phyloP scores from a whole-genome alignment of 1,140 invertebrate genomes.

The Zaprionus lachaisei region DNA sequence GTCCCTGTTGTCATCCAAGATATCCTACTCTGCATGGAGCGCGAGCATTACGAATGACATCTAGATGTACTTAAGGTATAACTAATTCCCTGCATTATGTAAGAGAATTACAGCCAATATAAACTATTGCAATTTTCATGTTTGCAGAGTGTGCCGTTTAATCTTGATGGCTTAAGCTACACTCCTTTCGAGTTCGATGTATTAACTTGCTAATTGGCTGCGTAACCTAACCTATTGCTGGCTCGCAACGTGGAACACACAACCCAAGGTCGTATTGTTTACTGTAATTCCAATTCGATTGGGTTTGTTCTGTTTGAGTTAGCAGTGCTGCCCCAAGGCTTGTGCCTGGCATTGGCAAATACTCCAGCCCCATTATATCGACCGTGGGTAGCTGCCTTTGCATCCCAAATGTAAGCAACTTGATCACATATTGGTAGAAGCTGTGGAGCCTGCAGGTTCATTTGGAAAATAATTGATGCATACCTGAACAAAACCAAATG shows the following conservation, averaged over 20 bases:
- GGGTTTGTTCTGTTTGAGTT: neutral
- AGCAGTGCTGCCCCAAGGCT: neutral
- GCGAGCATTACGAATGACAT: neutral
- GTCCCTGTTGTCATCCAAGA: conserved; percentile 53
- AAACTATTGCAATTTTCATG: neutral
- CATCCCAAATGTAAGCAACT: neutral
- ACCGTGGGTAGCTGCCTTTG: too few species aligned
- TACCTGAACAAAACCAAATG: too few species aligned
- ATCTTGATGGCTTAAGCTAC: neutral
- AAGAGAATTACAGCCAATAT: too few species aligned
- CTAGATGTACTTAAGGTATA: too few species aligned
- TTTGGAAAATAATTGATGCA: neutral
- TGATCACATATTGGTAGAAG: too few species aligned
- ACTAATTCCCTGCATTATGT: too few species aligned
- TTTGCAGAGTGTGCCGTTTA: neutral
- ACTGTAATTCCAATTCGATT: neutral
- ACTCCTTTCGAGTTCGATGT: neutral
- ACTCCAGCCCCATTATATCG: neutral
- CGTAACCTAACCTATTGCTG: neutral
- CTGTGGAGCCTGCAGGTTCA: neutral
- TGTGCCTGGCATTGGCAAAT: neutral
- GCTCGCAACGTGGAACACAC: neutral
- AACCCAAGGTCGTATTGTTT: neutral
- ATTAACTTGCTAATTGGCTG: neutral
- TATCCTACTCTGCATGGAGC: too few species aligned